Evolutionary conservation across 2,113 vertebrate genomes (phyloP).

Genomic region (Bagarius yarrelli): DNA sequence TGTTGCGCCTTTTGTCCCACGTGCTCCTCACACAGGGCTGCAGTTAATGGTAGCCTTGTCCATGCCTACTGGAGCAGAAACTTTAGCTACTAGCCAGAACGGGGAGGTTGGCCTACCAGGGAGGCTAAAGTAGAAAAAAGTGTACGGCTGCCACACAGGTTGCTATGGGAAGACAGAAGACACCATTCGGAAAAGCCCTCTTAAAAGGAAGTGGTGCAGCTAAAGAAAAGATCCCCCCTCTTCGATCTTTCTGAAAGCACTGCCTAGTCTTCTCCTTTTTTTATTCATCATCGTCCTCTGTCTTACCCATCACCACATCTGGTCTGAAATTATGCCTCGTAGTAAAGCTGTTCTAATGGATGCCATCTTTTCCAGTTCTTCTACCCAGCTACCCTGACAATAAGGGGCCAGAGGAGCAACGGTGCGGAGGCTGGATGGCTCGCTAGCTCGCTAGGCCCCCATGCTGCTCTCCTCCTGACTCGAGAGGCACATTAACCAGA

Average conservation of each 20-base stretch:
- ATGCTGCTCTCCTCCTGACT: conserved; percentile 25
- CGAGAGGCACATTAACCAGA: conserved; percentile 49
- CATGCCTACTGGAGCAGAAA: conserved; percentile 88
- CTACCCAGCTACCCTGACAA: conserved; percentile 28
- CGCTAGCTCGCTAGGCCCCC: conserved; percentile 12
- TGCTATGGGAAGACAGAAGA: conserved; percentile 74
- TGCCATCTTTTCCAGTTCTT: conserved; percentile 60
- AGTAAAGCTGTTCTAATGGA: conserved; percentile 38
- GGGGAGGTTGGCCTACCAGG: conserved; percentile 51
- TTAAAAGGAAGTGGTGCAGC: conserved; percentile 49
- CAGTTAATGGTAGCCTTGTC: conserved; percentile 98
- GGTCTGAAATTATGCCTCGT: conserved; percentile 42
- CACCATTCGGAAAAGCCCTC: conserved; percentile 48
- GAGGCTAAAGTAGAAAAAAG: conserved; percentile 51
- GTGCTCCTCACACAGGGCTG: conserved; percentile 80
- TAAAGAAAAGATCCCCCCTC: conserved; percentile 37
- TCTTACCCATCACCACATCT: conserved; percentile 60
- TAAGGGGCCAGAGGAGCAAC: conserved; percentile 26
- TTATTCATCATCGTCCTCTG: neutral
- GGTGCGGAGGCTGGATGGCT: conserved; percentile 11
- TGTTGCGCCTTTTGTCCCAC: conserved; percentile 89
- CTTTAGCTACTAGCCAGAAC: conserved; percentile 72
- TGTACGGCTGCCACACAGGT: conserved; percentile 76
- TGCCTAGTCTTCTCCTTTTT: conserved; percentile 6
- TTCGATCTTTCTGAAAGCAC: conserved; percentile 13